These are phyloP conservation scores for Anagrus nilaparvatae DNA, from an alignment of 1,140 invertebrate genomes.

Conservation along the genomic window DNA sequence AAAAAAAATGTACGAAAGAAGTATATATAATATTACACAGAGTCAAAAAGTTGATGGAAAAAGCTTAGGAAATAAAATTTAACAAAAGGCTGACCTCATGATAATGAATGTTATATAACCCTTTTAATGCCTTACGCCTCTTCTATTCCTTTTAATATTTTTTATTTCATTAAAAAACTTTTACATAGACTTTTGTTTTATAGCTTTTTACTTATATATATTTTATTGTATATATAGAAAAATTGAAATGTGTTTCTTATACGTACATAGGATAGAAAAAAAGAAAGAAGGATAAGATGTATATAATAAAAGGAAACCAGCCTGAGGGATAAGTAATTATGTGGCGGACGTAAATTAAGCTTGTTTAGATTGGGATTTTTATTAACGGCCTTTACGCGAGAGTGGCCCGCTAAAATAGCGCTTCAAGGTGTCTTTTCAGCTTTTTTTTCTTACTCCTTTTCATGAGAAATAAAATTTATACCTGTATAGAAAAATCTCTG, in stretches of 20 bases:
- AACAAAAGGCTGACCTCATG: conserved; percentile 41
- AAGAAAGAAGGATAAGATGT: conserved; percentile 16
- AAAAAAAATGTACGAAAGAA: not conserved
- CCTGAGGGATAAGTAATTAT: conserved; percentile 44
- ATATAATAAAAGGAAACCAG: too few relatives aligned
- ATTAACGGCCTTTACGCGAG: conserved; percentile 40
- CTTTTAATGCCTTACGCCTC: conserved; percentile 45
- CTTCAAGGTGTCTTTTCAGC: conserved; percentile 18
- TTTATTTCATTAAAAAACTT: too few relatives aligned
- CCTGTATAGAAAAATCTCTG: too few relatives aligned
- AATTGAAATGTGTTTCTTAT: too few relatives aligned
- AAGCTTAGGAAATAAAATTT: conserved; percentile 26
- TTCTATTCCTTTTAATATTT: too few relatives aligned
- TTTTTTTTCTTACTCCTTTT: not conserved
- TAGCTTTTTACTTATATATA: too few relatives aligned
- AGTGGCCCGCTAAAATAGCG: conserved; percentile 34
- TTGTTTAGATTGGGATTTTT: conserved; percentile 46
- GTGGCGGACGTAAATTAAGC: conserved; percentile 45
- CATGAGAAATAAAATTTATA: conserved; percentile 7
- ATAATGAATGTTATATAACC: conserved; percentile 46
- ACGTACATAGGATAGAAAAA: conserved; percentile 12
- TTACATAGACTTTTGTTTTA: too few relatives aligned
- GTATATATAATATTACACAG: not conserved
- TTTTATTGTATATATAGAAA: too few relatives aligned
- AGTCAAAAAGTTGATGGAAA: conserved; percentile 2